Evolutionary conservation across 2,888 invertebrate species (phyloP), one percentile per base, ranked within the genome.

Genomic region (Drosophila merina): DNA sequence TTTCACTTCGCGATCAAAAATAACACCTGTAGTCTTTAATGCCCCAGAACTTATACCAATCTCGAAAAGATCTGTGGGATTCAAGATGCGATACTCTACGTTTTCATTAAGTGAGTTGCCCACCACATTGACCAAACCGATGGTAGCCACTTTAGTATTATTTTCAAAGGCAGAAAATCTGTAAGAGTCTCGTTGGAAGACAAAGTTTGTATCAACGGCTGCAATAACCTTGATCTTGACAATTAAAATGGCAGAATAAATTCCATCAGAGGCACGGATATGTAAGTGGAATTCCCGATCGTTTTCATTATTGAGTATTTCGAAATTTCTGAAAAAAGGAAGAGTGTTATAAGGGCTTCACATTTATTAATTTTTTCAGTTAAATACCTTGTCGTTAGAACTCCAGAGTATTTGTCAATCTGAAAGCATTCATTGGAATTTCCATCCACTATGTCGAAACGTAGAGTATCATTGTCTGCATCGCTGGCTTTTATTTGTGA

Each of bases 1-100:
- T 86, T 95, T 94, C 60, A 91, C 86, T 93, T 99, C 99, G 69
- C 99, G 93, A 92, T 99, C 99, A 91, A 99, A 96, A 71, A 95
- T 93, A 74, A 93, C 89, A 0, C 98, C 98, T 2, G 96, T 95
- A 4, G 97, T 97, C 86, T 95, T 94, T 64, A 98, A 94, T 1
- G 97, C 98, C 33, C 99, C 99, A 8, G 98, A 98, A 14, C 98
- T 98, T 14, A 93, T 90, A 1, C 97, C 97, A 83, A 99, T 96
- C 82, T 94, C 94, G 91, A 99, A 99, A 92, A 96, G 95, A 57
- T 95, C 94, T 0, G 95, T 95, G 0, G 97, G 97, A 93, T 98
- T 98, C 36, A 98, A 93, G 68, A 98, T 96, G 57, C 93, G 93
- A 91, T 97, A 98, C 79, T 95, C 94, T 8, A 98, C 93, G 91